Base-by-base conservation (phyloP, 2,797 vertebrate genomes). In the Xerus rutilus region DNA sequence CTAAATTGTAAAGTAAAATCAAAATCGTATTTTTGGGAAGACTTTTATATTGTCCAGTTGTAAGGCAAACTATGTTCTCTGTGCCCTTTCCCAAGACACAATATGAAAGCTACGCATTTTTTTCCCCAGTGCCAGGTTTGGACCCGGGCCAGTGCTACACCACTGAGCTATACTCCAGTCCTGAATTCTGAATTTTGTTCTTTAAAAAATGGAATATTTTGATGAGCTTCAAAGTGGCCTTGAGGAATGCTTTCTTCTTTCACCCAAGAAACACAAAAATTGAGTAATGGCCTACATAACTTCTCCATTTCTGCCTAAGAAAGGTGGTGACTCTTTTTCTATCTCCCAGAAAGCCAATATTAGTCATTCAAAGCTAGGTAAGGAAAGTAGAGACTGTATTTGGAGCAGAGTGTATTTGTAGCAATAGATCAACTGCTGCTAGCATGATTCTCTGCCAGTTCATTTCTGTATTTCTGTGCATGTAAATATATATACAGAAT, bases 201-300 rank as follows among this genome's bases (percentile, higher is more conserved):
- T 85, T 90, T 92, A 57, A 86, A 94, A 94, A 91, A 76, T 65
- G 76, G 59, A 39, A 73, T 87, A 73, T 91, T 76, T 95, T 67
- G 59, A 59, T 85, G 64, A 87, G 30, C n/a, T 65, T 88, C 35
- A 52, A 39, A 28, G 43, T 92, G 14, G 67, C 47, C 54, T 73
- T 64, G 23, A 91, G 93, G 84, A 91, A 95, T 43, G 15, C 5
- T 89, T 52, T 77, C 9, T 84, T 78, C 79, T 43, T 7, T 45
- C 72, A 89, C 35, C 59, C 54, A 89, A 28, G 91, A 88, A 92
- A 93, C 73, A 93, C 39, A 65, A 54, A 86, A 83, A 65, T 30
- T 76, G 86, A 95, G 77, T 95, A 94, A 74, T 17, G 52, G 59
- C 73, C 82, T 72, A 89, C 3, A 91, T 70, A 74, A 49, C 28